Evolutionary conservation across 2,888 invertebrate genomes (phyloP).

Genomic region (Spilosoma lubricipeda): DNA sequence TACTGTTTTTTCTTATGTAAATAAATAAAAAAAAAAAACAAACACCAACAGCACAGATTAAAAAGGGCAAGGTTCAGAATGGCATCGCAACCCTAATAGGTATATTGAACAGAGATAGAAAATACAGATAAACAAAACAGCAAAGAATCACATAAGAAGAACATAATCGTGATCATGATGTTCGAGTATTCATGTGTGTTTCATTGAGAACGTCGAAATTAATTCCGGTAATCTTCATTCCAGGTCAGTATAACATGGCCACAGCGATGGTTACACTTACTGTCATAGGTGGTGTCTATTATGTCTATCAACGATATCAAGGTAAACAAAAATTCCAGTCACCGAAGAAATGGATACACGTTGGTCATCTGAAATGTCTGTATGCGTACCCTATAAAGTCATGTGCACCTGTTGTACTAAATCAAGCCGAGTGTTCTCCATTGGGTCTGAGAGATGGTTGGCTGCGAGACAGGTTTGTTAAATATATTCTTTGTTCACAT

Average conservation of each 20-base stretch:
- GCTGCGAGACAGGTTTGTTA: conserved; percentile 8
- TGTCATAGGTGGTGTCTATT: neutral
- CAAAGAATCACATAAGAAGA: too few species aligned
- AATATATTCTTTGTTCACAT: neutral
- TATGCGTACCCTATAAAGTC: conserved; percentile 82
- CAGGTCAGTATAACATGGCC: neutral
- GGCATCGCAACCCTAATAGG: too few species aligned
- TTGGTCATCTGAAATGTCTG: conserved; percentile 78
- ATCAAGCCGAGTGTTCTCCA: conserved; percentile 69
- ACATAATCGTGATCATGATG: too few species aligned
- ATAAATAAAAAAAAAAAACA: too few species aligned
- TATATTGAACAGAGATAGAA: too few species aligned
- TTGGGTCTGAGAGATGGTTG: conserved; percentile 72
- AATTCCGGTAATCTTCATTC: neutral
- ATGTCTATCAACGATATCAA: neutral
- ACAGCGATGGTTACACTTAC: neutral
- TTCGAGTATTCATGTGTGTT: too few species aligned
- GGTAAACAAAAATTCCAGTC: neutral
- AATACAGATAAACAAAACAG: too few species aligned
- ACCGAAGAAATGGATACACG: conserved; percentile 70
- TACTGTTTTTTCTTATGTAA: too few species aligned
- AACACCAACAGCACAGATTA: too few species aligned
- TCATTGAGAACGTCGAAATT: neutral
- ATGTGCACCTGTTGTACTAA: conserved; percentile 70
- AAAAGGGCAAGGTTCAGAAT: too few species aligned